phyloP scores from a whole-genome alignment of 1,140 invertebrate genomes.

The Pachyrhynchus sulphureomaculatus region DNA sequence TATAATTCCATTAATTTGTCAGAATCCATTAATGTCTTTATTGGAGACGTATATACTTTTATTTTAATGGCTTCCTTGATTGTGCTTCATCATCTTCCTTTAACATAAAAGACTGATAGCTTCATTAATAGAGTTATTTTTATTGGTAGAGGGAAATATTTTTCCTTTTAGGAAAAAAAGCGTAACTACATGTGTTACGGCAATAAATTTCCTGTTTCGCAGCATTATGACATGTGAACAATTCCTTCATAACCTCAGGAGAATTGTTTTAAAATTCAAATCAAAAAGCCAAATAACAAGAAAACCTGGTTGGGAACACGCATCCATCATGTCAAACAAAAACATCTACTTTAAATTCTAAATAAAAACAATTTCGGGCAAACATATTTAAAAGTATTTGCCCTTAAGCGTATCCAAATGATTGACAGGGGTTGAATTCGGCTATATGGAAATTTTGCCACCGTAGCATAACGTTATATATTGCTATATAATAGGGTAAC shows the following conservation, averaged over 20 bases:
- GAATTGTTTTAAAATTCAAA: constrained; percentile 42
- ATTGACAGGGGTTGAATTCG: constrained; percentile 31
- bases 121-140: constrained; percentile 23
- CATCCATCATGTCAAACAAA: constrained; percentile 47
- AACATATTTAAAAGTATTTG: constrained; percentile 49
- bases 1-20: constrained; percentile 33
- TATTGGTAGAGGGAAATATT: constrained; percentile 1
- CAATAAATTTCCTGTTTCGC: constrained; percentile 8
- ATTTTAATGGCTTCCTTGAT: constrained; percentile 28
- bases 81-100: constrained; percentile 22
- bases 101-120: constrained; percentile 12
- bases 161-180: neutral
- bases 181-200: too few relatives aligned
- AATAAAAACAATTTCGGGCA: constrained; percentile 49
- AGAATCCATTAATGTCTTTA: constrained; percentile 28
- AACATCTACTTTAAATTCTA: constrained; percentile 48
- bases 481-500: constrained; percentile 21
- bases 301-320: constrained; percentile 42
- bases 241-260: constrained; percentile 23
- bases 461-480: constrained; percentile 20
- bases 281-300: constrained; percentile 45
- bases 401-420: constrained; percentile 41
- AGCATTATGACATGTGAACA: neutral
- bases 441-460: constrained; percentile 28
- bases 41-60: constrained; percentile 19